phyloP scores from a whole-genome alignment of 2,113 vertebrate species.

The Passer montanus region DNA sequence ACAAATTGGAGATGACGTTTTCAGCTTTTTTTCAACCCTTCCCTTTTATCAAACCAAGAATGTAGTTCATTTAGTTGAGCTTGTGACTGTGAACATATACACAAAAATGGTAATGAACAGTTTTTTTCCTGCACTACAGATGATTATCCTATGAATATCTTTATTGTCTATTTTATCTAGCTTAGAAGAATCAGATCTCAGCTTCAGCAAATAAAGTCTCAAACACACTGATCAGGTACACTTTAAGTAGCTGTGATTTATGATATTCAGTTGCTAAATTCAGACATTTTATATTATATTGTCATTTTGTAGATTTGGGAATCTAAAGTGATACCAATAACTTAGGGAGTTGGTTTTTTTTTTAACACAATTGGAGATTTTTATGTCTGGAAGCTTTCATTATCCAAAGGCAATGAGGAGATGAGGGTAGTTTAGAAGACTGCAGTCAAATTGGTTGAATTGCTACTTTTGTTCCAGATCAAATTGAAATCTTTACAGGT shows the following conservation, averaged over 20 bases:
- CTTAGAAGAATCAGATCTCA: neutral
- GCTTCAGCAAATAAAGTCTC: neutral
- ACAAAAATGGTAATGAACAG: neutral
- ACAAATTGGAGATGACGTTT: neutral
- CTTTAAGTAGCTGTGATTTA: neutral
- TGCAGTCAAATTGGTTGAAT: neutral
- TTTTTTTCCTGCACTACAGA: neutral
- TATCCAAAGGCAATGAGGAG: neutral
- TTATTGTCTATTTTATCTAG: neutral
- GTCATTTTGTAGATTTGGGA: neutral
- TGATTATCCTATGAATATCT: neutral
- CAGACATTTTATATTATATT: neutral
- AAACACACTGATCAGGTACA: neutral
- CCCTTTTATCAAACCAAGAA: neutral
- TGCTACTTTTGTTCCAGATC: neutral
- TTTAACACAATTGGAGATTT: neutral
- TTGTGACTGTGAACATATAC: neutral
- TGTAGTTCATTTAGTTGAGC: neutral
- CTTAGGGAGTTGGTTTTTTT: neutral
- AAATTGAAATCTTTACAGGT: neutral
- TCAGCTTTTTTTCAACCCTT: neutral
- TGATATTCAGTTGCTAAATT: neutral
- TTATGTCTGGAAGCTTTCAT: neutral
- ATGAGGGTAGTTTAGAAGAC: neutral
- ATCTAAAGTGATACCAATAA: neutral